Evolutionary conservation across 1,140 invertebrate species (phyloP).

Genomic region (Leptonema lineaticorne): DNA sequence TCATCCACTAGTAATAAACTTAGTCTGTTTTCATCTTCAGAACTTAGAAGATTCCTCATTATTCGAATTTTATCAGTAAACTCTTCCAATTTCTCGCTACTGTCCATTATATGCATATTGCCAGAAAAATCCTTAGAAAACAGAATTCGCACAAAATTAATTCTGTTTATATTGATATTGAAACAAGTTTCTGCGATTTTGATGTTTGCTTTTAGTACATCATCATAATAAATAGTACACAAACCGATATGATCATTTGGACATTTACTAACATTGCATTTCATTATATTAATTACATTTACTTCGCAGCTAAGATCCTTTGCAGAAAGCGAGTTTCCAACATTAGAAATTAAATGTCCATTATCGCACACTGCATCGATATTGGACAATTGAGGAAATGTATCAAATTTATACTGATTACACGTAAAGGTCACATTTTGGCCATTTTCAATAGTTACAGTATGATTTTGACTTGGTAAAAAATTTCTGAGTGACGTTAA

Average conservation of each 20-base stretch:
- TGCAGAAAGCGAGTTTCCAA: constrained; percentile 16
- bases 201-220: not conserved
- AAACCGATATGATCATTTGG: constrained; percentile 10
- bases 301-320: constrained; percentile 37
- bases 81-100: constrained; percentile 19
- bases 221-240: constrained; percentile 32
- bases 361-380: constrained; percentile 32
- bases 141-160: constrained; percentile 19
- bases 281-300: constrained; percentile 32
- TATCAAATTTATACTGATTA: constrained; percentile 37
- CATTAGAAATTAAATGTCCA: constrained; percentile 21
- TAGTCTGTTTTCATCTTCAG: constrained; percentile 15
- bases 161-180: constrained; percentile 25
- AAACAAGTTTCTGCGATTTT: constrained; percentile 37
- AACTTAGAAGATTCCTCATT: constrained; percentile 21
- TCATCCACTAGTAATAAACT: constrained; percentile 30
- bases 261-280: constrained; percentile 26
- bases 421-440: constrained; percentile 27
- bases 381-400: constrained; percentile 21
- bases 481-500: constrained; percentile 23
- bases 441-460: constrained; percentile 25
- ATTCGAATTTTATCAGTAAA: constrained; percentile 32
- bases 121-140: constrained; percentile 17
- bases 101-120: not conserved
- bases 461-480: constrained; percentile 17